Evolutionary conservation across 2,113 vertebrate species (phyloP).

Genomic region (Turdus rufiventris): DNA sequence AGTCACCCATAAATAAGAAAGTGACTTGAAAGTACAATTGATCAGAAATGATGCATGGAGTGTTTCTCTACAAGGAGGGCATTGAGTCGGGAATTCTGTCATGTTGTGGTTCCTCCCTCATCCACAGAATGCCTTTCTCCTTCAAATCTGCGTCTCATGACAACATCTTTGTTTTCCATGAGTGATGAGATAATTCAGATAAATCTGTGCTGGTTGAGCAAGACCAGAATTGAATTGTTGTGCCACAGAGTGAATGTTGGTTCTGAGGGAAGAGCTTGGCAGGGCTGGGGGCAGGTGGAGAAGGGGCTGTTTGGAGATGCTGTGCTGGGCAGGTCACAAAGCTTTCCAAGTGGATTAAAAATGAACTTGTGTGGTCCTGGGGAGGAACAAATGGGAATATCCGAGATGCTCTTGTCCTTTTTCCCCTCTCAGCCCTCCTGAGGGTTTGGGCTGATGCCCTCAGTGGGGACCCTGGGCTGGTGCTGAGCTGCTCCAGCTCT

Average conservation of each 20-base stretch:
- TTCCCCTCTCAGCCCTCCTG: neutral
- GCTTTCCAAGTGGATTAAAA: fast-evolving
- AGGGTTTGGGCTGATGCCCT: fast-evolving
- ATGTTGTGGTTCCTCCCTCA: neutral
- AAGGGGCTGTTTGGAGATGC: neutral
- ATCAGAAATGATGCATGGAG: conserved; percentile 16
- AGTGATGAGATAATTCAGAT: neutral
- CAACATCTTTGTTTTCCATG: neutral
- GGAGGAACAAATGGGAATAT: neutral
- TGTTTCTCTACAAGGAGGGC: neutral
- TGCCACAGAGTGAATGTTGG: neutral
- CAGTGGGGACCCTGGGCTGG: neutral
- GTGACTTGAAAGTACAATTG: neutral
- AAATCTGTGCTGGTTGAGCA: neutral
- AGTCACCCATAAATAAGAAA: conserved; percentile 27
- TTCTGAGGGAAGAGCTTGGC: neutral
- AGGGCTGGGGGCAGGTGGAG: neutral
- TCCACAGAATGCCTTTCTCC: conserved; percentile 1
- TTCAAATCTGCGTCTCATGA: neutral
- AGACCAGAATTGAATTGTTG: neutral
- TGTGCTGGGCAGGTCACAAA: neutral
- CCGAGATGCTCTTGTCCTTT: neutral
- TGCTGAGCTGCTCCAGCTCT: neutral
- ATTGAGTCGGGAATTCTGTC: neutral
- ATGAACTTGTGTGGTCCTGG: fast-evolving